A percentile compares a stretch with the other conserved stretches of the same genome.
These are phyloP conservation scores for Deilephila elpenor DNA, from an alignment of 2,888 invertebrate species.

Conservation along the genomic window DNA sequence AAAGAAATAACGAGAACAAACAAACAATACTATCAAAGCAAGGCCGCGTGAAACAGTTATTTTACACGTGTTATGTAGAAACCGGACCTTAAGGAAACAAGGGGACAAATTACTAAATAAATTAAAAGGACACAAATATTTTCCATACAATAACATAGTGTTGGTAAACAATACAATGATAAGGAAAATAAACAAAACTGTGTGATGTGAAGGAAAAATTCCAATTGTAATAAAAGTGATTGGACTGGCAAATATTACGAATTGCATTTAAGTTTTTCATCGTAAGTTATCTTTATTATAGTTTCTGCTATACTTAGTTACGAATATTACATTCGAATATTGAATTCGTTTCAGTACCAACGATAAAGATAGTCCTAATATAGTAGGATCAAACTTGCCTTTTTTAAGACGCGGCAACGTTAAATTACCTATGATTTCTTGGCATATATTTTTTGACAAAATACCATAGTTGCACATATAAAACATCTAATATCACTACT, in stretches of 20 bases:
- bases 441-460: not conserved
- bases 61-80: not conserved
- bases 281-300: too few relatives aligned
- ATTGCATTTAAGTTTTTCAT: not conserved
- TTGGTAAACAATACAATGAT: slow-evolving; percentile 8
- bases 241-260: not conserved
- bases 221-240: not conserved
- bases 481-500: too few relatives aligned
- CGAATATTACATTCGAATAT: too few relatives aligned
- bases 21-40: not conserved
- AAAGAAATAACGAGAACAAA: slow-evolving; percentile 9
- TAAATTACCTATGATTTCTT: not conserved
- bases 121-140: not conserved
- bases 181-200: slow-evolving; percentile 6
- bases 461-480: too few relatives aligned
- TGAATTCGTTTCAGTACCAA: too few relatives aligned
- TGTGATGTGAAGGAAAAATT: not conserved
- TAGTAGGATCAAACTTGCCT: too few relatives aligned
- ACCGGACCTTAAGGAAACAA: not conserved
- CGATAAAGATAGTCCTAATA: too few relatives aligned
- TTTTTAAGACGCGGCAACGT: too few relatives aligned
- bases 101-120: not conserved
- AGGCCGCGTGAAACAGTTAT: not conserved
- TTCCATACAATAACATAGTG: not conserved
- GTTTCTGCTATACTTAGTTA: too few relatives aligned